Evolutionary conservation across 2,888 invertebrate genomes (phyloP).

Genomic region (Drosophila quinaria): DNA sequence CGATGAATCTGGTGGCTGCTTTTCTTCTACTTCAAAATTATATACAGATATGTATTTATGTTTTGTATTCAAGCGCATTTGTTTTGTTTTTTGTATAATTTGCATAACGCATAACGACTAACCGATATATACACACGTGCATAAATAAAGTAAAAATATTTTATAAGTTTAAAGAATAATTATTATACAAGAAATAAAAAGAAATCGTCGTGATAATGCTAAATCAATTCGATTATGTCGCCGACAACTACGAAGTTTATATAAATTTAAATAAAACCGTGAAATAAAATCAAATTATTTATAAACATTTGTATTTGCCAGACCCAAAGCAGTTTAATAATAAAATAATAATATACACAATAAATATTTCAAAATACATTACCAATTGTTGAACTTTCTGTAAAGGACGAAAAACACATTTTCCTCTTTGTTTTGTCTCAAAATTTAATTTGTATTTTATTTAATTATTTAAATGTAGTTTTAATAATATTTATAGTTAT

Average conservation of each 20-base stretch:
- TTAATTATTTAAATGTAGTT: conserved; percentile 24
- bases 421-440: conserved; percentile 13
- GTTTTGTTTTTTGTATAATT: conserved; percentile 44
- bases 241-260: conserved; percentile 69
- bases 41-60: conserved; percentile 25
- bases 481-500: conserved; percentile 31
- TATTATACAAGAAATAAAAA: conserved; percentile 49
- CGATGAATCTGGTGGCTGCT: conserved; percentile 43
- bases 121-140: conserved; percentile 27
- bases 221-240: conserved; percentile 60
- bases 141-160: conserved; percentile 51
- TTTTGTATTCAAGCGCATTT: conserved; percentile 36
- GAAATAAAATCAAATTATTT: conserved; percentile 73
- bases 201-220: conserved; percentile 56
- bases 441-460: conserved; percentile 41
- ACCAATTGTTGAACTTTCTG: background rate
- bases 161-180: conserved; percentile 61
- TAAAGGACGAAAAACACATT: conserved; percentile 1
- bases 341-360: conserved; percentile 62
- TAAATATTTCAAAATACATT: conserved; percentile 60
- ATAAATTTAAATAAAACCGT: conserved; percentile 55
- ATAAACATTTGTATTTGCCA: conserved; percentile 75
- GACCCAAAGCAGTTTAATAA: conserved; percentile 59
- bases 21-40: conserved; percentile 23
- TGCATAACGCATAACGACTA: conserved; percentile 33